Evolutionary conservation across 30 jellyfish, hydroid and myxozoan genomes (phyloP), one percentile per base, ranked within the genome.

Genomic region (Thelohanellus kitauei): DNA sequence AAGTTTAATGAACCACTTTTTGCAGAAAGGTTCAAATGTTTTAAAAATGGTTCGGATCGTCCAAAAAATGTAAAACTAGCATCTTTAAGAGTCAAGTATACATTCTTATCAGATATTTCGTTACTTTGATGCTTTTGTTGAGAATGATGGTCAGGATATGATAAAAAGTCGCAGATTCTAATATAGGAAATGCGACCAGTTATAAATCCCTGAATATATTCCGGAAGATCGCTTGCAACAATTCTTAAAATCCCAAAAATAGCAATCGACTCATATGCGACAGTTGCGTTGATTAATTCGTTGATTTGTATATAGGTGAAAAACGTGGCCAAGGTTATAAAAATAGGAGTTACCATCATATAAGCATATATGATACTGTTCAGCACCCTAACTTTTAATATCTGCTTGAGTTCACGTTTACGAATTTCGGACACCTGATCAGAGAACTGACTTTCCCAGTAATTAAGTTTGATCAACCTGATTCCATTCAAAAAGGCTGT

Each of bases 391-490:
- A 41, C 35, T 0, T 63, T 31, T n/a, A 56, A 42, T 29, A 80
- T 25, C 18, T 50, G 32, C 35, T 47, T 51, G 22, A 80, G 47
- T 31, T 80, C 98, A 20, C 34, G 22, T 3, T 57, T 41, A 43
- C 98, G 44, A 42, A 56, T 24, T 0, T 24, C 48, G 20, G 48
- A 40, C 14, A 80, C 52, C 22, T 80, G 53, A 32, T 66, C 51
- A 17, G 52, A 46, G 41, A 80, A 80, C 20, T 87, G 58, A 16
- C 52, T 75, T 54, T 80, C 98, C 98, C 98, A 80, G 18, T 86
- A 83, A 45, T 80, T 64, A 21, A 80, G 52, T 31, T 80, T 80
- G 14, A 80, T 20, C 27, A 80, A 57, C 86, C 54, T 13, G 20
- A 80, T 80, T 5, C 98, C 98, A 33, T 73, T 58, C 14, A 80